These are phyloP conservation scores for Mobula hypostoma DNA, from an alignment of 2,113 vertebrate species.

Conservation along the genomic window DNA sequence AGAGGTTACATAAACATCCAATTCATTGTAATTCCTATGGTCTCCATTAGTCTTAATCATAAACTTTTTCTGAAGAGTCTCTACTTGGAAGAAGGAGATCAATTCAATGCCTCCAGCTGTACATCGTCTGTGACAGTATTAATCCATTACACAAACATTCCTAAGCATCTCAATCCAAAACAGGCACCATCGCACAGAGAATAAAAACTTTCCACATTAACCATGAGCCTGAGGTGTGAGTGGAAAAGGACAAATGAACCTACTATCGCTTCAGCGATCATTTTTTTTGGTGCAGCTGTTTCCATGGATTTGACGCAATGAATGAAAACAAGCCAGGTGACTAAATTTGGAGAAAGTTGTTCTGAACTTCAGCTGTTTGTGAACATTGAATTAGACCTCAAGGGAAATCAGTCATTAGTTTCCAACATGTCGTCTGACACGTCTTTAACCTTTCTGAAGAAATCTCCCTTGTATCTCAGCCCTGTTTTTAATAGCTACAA, in stretches of 20 bases:
- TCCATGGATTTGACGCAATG: not conserved
- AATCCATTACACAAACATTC: conserved; percentile 35
- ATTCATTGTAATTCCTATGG: conserved; percentile 9
- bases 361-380: not conserved
- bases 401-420: conserved; percentile 35
- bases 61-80: conserved; percentile 6
- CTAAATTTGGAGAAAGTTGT: conserved; percentile 24
- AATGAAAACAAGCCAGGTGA: not conserved
- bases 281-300: conserved; percentile 1
- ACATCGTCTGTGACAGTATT: conserved; percentile 30
- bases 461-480: conserved; percentile 17
- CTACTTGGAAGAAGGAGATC: not conserved
- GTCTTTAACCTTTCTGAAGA: conserved; percentile 29
- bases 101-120: conserved; percentile 25
- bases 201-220: conserved; percentile 4
- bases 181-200: not conserved
- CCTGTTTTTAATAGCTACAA: conserved; percentile 26
- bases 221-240: not conserved
- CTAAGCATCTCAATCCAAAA: not conserved
- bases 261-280: not conserved
- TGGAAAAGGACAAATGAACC: conserved; percentile 22
- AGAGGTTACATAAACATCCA: conserved; percentile 26
- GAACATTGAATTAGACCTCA: not conserved
- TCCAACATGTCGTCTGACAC: conserved; percentile 5
- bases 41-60: conserved; percentile 35